Evolutionary conservation across 64 coral and sea anemone species (phyloP).

Genomic region (Stichodactyla helianthus): DNA sequence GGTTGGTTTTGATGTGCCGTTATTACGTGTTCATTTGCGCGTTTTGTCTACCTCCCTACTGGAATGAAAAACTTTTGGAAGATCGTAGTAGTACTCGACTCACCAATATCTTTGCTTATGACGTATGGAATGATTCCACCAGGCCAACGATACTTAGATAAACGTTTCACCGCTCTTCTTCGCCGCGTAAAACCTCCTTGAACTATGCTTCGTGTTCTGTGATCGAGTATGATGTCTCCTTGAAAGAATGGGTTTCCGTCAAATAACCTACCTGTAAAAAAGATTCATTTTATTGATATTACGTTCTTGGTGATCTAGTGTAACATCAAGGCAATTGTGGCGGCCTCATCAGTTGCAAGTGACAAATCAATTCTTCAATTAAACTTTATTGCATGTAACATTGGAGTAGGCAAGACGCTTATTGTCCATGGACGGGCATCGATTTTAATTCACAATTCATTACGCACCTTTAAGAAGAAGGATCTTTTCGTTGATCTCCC

Average conservation of each 20-base stretch:
- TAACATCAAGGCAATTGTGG: neutral
- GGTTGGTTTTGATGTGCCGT: neutral
- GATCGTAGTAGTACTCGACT: neutral
- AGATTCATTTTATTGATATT: neutral
- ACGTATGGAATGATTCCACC: constrained; percentile 73
- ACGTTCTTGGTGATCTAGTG: neutral
- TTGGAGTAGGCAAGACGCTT: neutral
- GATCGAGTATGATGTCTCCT: constrained; percentile 82
- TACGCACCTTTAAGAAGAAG: constrained; percentile 64
- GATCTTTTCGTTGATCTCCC: constrained; percentile 83
- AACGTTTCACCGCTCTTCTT: constrained; percentile 70
- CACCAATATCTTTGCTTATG: constrained; percentile 75
- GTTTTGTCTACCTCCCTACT: neutral
- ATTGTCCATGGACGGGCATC: constrained; percentile 18
- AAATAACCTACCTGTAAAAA: constrained; percentile 39
- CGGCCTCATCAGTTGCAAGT: neutral
- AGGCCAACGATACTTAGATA: constrained; percentile 63
- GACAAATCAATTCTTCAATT: constrained; percentile 18
- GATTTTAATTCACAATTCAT: constrained; percentile 11
- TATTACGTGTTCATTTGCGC: constrained; percentile 15
- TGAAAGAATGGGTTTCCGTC: constrained; percentile 70
- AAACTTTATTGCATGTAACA: neutral
- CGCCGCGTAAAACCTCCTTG: constrained; percentile 42
- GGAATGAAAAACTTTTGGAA: neutral
- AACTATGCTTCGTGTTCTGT: constrained; percentile 53